These are phyloP conservation scores for Petaurus breviceps DNA, from an alignment of 2,113 vertebrate genomes.

Conservation along the genomic window DNA sequence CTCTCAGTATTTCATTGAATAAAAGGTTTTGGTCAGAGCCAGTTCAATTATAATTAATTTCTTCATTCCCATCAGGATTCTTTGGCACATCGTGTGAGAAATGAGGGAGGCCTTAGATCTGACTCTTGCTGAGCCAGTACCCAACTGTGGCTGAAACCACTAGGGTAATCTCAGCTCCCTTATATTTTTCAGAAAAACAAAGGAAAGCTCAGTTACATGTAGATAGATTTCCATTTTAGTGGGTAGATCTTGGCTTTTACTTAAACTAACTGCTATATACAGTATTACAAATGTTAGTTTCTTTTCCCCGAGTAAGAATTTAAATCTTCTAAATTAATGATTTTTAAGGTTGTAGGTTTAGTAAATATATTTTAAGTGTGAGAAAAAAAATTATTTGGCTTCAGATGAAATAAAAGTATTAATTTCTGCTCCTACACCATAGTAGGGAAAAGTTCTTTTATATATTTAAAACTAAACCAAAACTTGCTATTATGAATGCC, in stretches of 20 bases:
- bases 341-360: not conserved
- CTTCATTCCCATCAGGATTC: conserved; percentile 76
- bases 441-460: rapidly evolving
- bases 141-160: conserved; percentile 70
- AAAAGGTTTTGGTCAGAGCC: conserved; percentile 72
- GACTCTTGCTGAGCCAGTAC: conserved; percentile 68
- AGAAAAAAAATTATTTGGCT: not conserved
- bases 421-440: not conserved
- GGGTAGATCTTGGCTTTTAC: conserved; percentile 51
- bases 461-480: not conserved
- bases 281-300: conserved; percentile 30
- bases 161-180: conserved; percentile 68
- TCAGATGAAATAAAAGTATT: conserved; percentile 29
- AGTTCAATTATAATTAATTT: conserved; percentile 75
- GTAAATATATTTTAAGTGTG: not conserved
- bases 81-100: conserved; percentile 77
- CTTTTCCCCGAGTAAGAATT: not conserved
- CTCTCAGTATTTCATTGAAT: conserved; percentile 65
- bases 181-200: conserved; percentile 44
- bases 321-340: conserved; percentile 38
- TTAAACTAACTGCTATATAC: conserved; percentile 34
- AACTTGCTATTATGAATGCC: not conserved
- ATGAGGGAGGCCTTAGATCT: conserved; percentile 69
- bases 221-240: conserved; percentile 40
- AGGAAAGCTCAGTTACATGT: conserved; percentile 23